Evolutionary conservation across 2,797 vertebrate genomes (phyloP), one percentile per base, ranked within the genome.

Genomic region (Phaenicophaeus curvirostris): DNA sequence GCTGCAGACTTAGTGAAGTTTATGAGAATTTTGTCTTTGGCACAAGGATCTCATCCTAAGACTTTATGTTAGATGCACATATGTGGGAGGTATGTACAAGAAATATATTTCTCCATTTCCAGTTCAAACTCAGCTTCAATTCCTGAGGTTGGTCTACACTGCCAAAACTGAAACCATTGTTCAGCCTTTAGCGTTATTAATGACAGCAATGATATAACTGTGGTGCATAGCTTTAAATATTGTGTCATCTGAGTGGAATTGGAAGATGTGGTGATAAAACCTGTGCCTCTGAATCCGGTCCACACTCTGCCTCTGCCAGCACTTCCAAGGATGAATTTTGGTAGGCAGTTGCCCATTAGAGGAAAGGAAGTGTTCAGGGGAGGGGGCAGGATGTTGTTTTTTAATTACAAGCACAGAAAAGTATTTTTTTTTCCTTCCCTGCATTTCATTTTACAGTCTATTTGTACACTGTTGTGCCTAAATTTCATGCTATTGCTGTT

Each of bases 181-280:
- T 92, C 42, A 69, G 17, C 37, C 41, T 78, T 25, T 28, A 39
- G 33, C 53, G 57, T 61, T 53, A n/a, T 8, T 89, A 67, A 48
- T 85, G 86, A 74, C 66, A 85, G 61, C 57, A 61, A 14, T 53
- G 65, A 37, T 59, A 5, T 69, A 61, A 33, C 42, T 69, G 66
- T 55, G 33, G 71, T 53, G 37, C 42, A 19, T 46, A 35, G 28
- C 62, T 65, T 81, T 85, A 61, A 50, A 1, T 71, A 1, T 33
- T 66, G 67, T 83, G 39, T 76, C 50, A 68, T 80, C 51, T 14
- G 50, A 59, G 59, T 55, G 73, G 58, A 73, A 50, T 2, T 55
- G 78, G 50, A 91, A 89, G 82, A 76, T 51, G 39, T 30, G 27
- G n/a, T 39, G 57, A 89, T 81, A 87, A 90, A 92, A 81, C 62